Evolutionary conservation across 2,113 vertebrate genomes (phyloP).

Genomic region (Mystacornis crossleyi): DNA sequence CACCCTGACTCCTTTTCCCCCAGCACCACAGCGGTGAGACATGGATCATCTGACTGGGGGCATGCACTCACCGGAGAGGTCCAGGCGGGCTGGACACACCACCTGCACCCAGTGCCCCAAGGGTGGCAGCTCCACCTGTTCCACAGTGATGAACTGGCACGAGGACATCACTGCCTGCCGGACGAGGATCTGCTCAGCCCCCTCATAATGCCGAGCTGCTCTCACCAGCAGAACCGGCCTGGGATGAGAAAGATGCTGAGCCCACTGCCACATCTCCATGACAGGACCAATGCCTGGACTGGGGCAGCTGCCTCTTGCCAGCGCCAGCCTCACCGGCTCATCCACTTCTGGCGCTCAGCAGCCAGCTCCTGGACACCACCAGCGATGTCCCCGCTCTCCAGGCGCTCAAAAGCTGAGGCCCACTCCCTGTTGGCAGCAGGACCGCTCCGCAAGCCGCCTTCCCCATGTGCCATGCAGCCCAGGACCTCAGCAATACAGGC

Average conservation of each 20-base stretch:
- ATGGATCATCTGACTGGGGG: accelerated
- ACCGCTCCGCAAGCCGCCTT: constrained; percentile 89
- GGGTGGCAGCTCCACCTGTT: constrained; percentile 68
- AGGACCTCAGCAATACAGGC: constrained; percentile 90
- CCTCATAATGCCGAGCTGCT: constrained; percentile 92
- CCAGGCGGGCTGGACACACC: constrained; percentile 88
- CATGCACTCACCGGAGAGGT: constrained; percentile 83
- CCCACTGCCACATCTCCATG: accelerated
- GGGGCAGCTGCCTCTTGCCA: neutral
- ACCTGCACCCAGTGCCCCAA: constrained; percentile 85
- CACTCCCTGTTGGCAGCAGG: constrained; percentile 91
- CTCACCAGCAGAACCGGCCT: constrained; percentile 89
- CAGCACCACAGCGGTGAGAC: neutral
- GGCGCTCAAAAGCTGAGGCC: constrained; percentile 75
- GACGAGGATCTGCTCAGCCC: constrained; percentile 90
- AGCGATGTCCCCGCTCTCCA: constrained; percentile 79
- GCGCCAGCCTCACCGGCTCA: constrained; percentile 80
- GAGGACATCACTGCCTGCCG: constrained; percentile 91
- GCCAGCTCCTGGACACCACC: constrained; percentile 79
- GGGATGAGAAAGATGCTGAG: neutral
- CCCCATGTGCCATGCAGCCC: constrained; percentile 86
- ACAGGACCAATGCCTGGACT: accelerated
- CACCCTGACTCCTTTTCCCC: neutral
- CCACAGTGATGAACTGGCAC: constrained; percentile 77
- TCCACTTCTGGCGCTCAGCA: constrained; percentile 82